Evolutionary conservation across 2,113 vertebrate genomes (phyloP).

Genomic region (Hucho hucho): DNA sequence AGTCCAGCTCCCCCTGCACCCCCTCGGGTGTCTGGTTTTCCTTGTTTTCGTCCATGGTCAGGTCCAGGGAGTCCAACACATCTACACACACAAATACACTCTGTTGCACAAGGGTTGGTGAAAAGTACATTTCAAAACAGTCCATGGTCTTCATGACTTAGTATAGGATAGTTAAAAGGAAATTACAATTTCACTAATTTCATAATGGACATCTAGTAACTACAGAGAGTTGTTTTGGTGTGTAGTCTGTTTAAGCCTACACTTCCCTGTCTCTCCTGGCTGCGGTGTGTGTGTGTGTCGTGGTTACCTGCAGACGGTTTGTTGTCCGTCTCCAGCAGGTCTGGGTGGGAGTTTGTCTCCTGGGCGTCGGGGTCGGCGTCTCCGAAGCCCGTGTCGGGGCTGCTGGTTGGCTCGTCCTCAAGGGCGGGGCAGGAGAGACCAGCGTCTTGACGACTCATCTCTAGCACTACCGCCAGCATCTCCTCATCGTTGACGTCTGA

Average conservation of each 20-base stretch:
- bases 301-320: slow-evolving; percentile 77
- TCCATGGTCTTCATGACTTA: too few species aligned
- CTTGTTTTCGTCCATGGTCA: slow-evolving; percentile 97
- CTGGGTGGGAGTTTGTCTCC: slow-evolving; percentile 82
- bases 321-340: slow-evolving; percentile 77
- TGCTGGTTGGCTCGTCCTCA: slow-evolving; percentile 87
- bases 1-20: slow-evolving; percentile 88
- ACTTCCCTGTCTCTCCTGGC: too few species aligned
- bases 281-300: too few species aligned
- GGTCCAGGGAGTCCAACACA: slow-evolving; percentile 69
- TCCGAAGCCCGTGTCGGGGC: slow-evolving; percentile 93
- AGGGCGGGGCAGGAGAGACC: slow-evolving; percentile 61
- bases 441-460: slow-evolving; percentile 86
- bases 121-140: too few species aligned
- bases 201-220: too few species aligned
- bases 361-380: slow-evolving; percentile 87
- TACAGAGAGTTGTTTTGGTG: too few species aligned
- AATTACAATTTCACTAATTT: too few species aligned
- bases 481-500: slow-evolving; percentile 89
- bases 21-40: slow-evolving; percentile 97
- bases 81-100: slow-evolving; percentile 44
- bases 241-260: too few species aligned
- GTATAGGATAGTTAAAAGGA: too few species aligned
- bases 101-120: too few species aligned
- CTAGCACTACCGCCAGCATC: slow-evolving; percentile 88